Evolutionary conservation across 92 coral and sea anemone genomes (phyloP).

Genomic region (Scolanthus callimorphus): DNA sequence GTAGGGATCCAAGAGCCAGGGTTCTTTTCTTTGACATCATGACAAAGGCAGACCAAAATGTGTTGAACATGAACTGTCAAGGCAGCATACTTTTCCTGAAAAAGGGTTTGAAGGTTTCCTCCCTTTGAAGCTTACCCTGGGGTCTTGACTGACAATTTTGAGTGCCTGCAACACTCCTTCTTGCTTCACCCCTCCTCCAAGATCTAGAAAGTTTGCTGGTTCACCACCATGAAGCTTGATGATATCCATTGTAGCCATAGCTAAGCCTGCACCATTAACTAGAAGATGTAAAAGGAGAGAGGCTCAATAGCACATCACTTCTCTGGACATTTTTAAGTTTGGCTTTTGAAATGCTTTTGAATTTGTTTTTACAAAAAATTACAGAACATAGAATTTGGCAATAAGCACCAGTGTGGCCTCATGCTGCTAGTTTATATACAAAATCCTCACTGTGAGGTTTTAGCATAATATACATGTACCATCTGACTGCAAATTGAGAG

Average conservation of each 20-base stretch:
- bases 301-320: too few species aligned
- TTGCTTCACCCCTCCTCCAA: conserved; percentile 93
- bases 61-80: not conserved
- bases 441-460: too few species aligned
- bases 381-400: too few species aligned
- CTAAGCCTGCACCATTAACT: conserved; percentile 99
- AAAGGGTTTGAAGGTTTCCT: too few species aligned
- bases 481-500: too few species aligned
- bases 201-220: conserved; percentile 95
- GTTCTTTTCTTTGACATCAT: too few species aligned
- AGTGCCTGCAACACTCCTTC: conserved; percentile 96
- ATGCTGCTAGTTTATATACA: too few species aligned
- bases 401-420: too few species aligned
- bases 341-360: too few species aligned
- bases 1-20: not conserved
- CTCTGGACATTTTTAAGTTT: too few species aligned
- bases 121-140: conserved; percentile 57
- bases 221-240: conserved; percentile 90
- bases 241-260: conserved; percentile 99
- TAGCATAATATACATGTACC: too few species aligned
- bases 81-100: too few species aligned
- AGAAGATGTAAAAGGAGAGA: not conserved
- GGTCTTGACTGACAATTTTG: conserved; percentile 79
- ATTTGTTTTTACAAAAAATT: not conserved
- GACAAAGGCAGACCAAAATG: not conserved